Conservation (phyloP, 2,797 vertebrate species). For the Hydrophis major region DNA sequence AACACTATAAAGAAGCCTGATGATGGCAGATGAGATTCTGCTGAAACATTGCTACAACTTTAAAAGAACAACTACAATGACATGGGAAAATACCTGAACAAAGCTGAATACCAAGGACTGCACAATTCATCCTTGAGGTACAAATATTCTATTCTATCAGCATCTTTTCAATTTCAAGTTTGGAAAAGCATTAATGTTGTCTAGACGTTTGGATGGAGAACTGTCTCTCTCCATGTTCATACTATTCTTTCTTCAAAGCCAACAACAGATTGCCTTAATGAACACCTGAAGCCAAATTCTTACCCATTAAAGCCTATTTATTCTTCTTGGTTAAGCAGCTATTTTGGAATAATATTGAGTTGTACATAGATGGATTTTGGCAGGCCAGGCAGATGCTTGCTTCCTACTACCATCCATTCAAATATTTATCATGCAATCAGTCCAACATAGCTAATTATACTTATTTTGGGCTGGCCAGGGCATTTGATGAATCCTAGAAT, state of each 20-base stretch:
- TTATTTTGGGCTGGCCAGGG: conserved; percentile 8
- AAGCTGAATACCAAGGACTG: background rate
- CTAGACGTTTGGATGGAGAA: background rate
- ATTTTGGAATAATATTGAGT: conserved; percentile 5
- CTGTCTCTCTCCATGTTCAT: background rate
- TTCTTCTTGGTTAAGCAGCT: background rate
- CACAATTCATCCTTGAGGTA: background rate
- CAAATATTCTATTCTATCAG: background rate
- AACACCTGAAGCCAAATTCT: conserved; percentile 3
- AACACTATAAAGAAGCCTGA: no score
- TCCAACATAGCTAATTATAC: background rate
- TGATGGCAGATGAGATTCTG: no score
- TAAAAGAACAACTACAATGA: no score
- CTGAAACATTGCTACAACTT: no score
- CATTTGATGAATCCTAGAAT: background rate
- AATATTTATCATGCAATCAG: background rate
- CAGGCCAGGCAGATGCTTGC: conserved; percentile 24
- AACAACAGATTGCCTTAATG: background rate
- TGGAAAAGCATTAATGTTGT: background rate
- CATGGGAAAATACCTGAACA: no score
- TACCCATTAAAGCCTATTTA: background rate
- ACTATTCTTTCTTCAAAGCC: background rate
- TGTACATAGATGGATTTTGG: background rate
- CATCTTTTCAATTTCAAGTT: background rate
- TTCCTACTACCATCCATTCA: conserved; percentile 21